Percentiles rank a stretch among this genome's conserved stretches.
phyloP scores from a whole-genome alignment of 2,888 invertebrate genomes.

The Hydrotaea cyrtoneurina region DNA sequence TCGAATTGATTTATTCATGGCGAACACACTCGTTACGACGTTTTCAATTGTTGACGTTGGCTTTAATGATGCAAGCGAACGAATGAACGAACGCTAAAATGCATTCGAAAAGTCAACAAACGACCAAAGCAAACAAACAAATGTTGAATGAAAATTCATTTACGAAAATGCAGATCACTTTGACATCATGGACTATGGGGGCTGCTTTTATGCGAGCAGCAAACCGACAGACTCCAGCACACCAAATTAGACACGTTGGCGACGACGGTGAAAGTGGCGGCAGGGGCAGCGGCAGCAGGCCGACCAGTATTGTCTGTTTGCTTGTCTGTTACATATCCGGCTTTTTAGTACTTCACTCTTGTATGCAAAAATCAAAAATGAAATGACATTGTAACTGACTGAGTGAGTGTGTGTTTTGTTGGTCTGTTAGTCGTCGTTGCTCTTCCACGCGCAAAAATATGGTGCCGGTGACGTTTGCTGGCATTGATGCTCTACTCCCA shows the following conservation, averaged over 20 bases:
- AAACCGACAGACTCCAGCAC: neutral
- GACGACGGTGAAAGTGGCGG: neutral
- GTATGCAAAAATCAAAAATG: constrained; percentile 27
- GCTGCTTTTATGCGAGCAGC: neutral
- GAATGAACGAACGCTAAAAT: neutral
- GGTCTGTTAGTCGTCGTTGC: neutral
- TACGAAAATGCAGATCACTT: constrained; percentile 13
- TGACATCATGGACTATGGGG: neutral
- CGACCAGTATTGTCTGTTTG: constrained; percentile 30
- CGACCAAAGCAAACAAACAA: neutral
- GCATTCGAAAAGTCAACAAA: constrained; percentile 26
- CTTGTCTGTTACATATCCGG: constrained; percentile 61
- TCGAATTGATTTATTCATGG: constrained; percentile 5
- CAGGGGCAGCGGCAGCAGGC: neutral
- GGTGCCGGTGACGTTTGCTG: neutral
- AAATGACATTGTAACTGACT: constrained; percentile 23
- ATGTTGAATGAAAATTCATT: constrained; percentile 17
- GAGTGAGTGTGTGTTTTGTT: neutral
- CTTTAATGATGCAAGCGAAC: constrained; percentile 50
- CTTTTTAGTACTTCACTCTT: constrained; percentile 45
- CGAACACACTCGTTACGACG: neutral
- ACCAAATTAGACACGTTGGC: neutral
- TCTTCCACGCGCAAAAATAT: neutral
- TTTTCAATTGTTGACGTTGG: constrained; percentile 42
- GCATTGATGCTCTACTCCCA: too few relatives aligned